Evolutionary conservation across 2,797 vertebrate species (phyloP), one percentile per base, ranked within the genome.

Genomic region (Sebastes vulpes): DNA sequence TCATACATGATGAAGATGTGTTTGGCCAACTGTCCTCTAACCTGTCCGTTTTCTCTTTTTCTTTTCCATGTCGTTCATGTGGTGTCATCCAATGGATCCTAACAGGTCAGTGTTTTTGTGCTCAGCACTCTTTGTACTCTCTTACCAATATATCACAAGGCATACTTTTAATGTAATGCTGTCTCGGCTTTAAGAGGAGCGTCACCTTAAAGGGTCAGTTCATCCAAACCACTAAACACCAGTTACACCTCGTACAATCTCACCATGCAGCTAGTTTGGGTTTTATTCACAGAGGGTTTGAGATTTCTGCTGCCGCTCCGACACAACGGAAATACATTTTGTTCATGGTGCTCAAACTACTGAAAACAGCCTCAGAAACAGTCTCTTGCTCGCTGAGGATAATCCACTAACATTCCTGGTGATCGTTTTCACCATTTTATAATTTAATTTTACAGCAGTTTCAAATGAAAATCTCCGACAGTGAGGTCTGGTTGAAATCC

Each of bases 81-180:
- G 81, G 0, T 48, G 31, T 31, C 56, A 2, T 65, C 50, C 2
- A 1, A 20, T 50, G 83, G 32, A 76, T 84, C 64, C 68, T 14
- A 35, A 79, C 86, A 93, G 93, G 91, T 93, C 72, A 85, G 90
- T 87, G 68, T 38, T 18, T n/a, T 20, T 61, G 5, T 65, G n/a
- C 10, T 28, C 21, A 18, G 8, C 11, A 2, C 26, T 7, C 32
- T 46, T 64, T 59, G 9, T 42, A 9, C 16, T 58, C n/a, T 52
- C 29, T 16, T n/a, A 20, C n/a, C 11, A 31, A 10, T 48, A 11
- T 8, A 57, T 64, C 6, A 18, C 10, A 18, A 18, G 6, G 6
- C 5, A 11, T 23, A 4, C 0, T 42, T 28, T 26, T 1, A 18
- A 7, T 54, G 6, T 20, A 1, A 14, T 3, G 14, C n/a, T 58